Conservation (phyloP, 2,888 invertebrate genomes). For the Volucella inflata region DNA sequence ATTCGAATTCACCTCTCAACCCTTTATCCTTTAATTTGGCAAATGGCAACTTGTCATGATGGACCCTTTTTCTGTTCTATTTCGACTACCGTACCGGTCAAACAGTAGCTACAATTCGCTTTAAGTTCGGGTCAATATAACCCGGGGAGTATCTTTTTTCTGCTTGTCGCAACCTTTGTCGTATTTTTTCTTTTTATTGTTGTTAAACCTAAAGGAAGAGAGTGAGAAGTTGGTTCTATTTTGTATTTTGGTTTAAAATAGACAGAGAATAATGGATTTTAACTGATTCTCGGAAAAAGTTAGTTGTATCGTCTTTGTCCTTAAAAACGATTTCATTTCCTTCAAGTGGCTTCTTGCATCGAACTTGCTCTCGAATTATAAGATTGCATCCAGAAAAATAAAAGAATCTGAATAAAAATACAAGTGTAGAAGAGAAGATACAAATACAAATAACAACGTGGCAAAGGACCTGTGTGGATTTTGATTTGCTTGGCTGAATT, state of each 20-base stretch:
- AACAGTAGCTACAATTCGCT: conserved; percentile 44
- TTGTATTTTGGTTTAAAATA: conserved; percentile 12
- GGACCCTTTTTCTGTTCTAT: conserved; percentile 47
- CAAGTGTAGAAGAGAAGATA: conserved; percentile 25
- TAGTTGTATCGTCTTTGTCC: conserved; percentile 56
- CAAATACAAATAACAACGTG: not conserved
- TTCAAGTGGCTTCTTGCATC: conserved; percentile 71
- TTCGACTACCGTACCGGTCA: conserved; percentile 9
- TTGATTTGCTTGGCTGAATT: conserved; percentile 72
- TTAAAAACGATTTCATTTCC: conserved; percentile 62
- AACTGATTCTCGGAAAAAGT: conserved; percentile 63
- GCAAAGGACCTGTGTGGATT: conserved; percentile 66
- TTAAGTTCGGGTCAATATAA: conserved; percentile 47
- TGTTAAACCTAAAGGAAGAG: conserved; percentile 2
- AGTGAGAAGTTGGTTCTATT: conserved; percentile 10
- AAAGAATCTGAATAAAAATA: conserved; percentile 19
- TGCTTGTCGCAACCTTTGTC: not conserved
- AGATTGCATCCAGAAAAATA: conserved; percentile 59
- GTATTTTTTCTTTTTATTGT: conserved; percentile 2
- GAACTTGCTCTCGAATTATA: conserved; percentile 67
- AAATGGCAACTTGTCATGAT: conserved; percentile 71
- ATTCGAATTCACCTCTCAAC: conserved; percentile 55
- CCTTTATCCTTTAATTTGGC: conserved; percentile 59
- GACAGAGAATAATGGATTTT: conserved; percentile 62
- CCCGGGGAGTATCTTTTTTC: conserved; percentile 11